phyloP scores from a whole-genome alignment of 2,113 vertebrate genomes.

The Casuarius casuarius region DNA sequence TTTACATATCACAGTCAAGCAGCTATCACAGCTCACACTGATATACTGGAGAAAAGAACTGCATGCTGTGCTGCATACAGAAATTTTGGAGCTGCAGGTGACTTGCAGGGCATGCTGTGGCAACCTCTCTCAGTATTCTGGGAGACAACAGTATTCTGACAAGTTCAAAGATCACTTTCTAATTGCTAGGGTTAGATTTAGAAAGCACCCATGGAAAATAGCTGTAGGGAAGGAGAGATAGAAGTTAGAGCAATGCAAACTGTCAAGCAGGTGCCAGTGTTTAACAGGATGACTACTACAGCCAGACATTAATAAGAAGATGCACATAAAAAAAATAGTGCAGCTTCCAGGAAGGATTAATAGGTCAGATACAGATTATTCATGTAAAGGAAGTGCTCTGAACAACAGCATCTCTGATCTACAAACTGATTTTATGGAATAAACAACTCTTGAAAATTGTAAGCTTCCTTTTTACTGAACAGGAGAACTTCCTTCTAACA shows the following conservation, averaged over 20 bases:
- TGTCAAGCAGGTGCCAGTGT: neutral
- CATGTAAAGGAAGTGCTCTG: neutral
- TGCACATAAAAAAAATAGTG: neutral
- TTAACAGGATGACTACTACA: neutral
- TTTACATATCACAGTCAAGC: neutral
- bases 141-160: neutral
- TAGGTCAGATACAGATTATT: neutral
- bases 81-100: neutral
- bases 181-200: neutral
- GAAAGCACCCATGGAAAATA: neutral
- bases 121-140: neutral
- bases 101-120: neutral
- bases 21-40: neutral
- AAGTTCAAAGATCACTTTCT: neutral
- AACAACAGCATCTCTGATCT: neutral
- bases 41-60: neutral
- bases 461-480: neutral
- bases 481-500: neutral
- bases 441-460: neutral
- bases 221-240: rapidly evolving
- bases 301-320: neutral
- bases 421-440: neutral
- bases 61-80: neutral
- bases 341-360: neutral
- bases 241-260: neutral